Evolutionary conservation across 2,113 vertebrate species (phyloP), one percentile per base, ranked within the genome.

Genomic region (Manacus vitellinus): DNA sequence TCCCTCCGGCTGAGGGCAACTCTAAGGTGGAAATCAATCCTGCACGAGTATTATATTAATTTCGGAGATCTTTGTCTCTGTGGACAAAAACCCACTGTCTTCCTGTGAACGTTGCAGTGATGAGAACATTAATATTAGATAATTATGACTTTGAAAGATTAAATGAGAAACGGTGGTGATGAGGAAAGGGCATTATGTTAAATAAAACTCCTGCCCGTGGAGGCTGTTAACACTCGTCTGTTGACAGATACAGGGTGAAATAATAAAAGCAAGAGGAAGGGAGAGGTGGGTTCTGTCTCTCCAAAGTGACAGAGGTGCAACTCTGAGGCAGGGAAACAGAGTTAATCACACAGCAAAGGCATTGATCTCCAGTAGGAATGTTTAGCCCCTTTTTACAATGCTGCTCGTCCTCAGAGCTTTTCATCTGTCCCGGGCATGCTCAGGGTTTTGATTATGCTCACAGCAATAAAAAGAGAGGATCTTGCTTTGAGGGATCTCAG

Each of bases 81-180:
- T 9, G 97, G 97, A 98, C 97, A 96, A 96, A 98, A 81, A 49
- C 62, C 70, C 28, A 6, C 94, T 95, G 95, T 97, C 98, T 97
- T 86, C 95, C 76, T 91, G 77, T 28, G 95, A 97, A 92, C 6
- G 1, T 85, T 82, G 79, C 39, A 92, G 96, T 95, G 96, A 97
- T 31, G 93, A 96, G 97, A 96, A 93, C 95, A 96, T 98, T 97
- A 97, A 97, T 98, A 98, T 97, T 97, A 95, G 97, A 97, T 98
- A 98, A 97, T 97, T 96, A 96, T n/a, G 82, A 89, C 84, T 97
- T 84, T 83, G 96, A 96, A 97, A 97, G 97, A 97, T 96, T 91
- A 97, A 97, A 97, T 67, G 73, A 85, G 90, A 93, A 89, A 68
- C 12, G 43, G 89, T 33, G 74, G 51, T 59, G 89, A 93, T 63